Conservation (phyloP, 2,888 invertebrate species). For the Dilophus febrilis region DNA sequence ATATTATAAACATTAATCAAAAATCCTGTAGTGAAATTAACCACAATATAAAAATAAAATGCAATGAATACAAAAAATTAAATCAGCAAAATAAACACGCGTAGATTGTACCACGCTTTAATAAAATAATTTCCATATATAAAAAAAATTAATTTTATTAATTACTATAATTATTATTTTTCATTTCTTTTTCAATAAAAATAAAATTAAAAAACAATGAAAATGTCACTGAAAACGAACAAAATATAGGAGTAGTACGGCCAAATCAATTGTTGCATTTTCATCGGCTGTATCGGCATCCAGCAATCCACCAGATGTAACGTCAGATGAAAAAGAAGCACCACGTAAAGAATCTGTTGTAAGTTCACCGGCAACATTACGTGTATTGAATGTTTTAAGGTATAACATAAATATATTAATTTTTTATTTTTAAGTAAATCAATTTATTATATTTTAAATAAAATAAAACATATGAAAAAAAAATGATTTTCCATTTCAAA, state of each 20-base stretch:
- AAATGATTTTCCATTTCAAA: constrained; percentile 5
- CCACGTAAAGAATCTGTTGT: constrained; percentile 56
- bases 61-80: no score
- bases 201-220: background rate
- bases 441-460: background rate
- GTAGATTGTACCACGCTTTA: no score
- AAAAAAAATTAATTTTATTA: no score
- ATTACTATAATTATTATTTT: no score
- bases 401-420: no score
- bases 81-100: no score
- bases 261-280: constrained; percentile 77
- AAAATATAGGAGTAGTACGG: constrained; percentile 54
- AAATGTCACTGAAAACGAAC: background rate
- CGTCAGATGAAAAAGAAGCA: constrained; percentile 22
- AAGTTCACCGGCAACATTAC: constrained; percentile 86
- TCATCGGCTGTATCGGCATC: constrained; percentile 82
- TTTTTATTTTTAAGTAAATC: constrained; percentile 1
- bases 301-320: constrained; percentile 55
- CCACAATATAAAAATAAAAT: no score
- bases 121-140: no score
- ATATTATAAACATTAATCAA: no score
- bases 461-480: constrained; percentile 1
- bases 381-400: constrained; percentile 73
- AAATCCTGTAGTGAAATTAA: no score
- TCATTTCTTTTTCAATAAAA: no score